These are phyloP conservation scores for Hydrocynus forskahlii DNA, from an alignment of 2,797 vertebrate genomes.

Conservation along the genomic window DNA sequence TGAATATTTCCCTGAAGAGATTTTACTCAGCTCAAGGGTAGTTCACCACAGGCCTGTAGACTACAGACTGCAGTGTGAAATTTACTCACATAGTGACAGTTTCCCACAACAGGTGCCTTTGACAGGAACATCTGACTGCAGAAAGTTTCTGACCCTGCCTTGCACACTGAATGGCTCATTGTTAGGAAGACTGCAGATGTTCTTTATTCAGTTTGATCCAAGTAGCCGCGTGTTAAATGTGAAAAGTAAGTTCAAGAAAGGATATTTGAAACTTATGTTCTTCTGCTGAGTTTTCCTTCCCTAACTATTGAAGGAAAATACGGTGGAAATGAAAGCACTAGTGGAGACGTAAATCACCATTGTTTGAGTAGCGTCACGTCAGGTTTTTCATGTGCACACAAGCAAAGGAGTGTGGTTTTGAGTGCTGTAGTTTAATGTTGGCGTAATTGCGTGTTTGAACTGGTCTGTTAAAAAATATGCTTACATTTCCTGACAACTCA, in stretches of 20 bases:
- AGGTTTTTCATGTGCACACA: background rate
- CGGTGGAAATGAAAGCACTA: background rate
- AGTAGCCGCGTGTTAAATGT: background rate
- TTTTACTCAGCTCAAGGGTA: no score
- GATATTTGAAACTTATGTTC: no score
- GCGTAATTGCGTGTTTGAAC: background rate
- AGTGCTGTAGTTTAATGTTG: background rate
- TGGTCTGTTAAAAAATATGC: background rate
- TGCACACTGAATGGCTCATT: background rate
- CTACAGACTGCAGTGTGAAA: background rate
- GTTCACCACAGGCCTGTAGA: no score
- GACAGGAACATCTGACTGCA: conserved; percentile 22
- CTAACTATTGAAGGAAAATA: background rate
- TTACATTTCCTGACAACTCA: conserved; percentile 7
- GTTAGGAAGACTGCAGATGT: background rate
- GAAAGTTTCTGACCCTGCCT: background rate
- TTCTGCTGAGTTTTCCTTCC: no score
- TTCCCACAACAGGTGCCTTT: conserved; percentile 25
- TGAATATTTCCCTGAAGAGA: no score
- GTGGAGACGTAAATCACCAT: background rate
- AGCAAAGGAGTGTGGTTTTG: background rate
- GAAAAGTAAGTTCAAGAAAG: background rate
- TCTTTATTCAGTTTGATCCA: background rate
- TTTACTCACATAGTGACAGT: background rate
- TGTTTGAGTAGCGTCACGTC: background rate